These are phyloP conservation scores for Recurvirostra avosetta DNA, from an alignment of 2,113 vertebrate genomes.

Conservation along the genomic window DNA sequence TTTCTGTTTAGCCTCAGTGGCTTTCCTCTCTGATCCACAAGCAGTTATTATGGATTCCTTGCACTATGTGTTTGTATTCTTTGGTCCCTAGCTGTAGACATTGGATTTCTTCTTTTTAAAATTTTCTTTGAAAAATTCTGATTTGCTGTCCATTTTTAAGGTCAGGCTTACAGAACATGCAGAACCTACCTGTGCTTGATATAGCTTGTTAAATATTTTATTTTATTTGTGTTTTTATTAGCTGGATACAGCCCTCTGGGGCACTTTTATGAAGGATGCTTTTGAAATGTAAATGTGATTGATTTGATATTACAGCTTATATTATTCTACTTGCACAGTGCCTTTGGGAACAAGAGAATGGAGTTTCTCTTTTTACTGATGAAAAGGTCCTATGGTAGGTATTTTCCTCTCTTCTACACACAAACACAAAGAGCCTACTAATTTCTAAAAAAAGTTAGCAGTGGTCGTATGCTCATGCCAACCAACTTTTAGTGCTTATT, in stretches of 20 bases:
- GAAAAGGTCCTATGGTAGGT: not conserved
- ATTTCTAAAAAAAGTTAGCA: not conserved
- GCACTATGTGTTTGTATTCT: not conserved
- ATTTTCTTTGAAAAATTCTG: not conserved
- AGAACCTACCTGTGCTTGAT: not conserved
- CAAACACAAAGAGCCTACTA: not conserved
- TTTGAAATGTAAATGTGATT: slow-evolving; percentile 69
- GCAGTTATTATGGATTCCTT: not conserved
- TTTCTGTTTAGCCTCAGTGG: not conserved
- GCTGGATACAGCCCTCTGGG: not conserved
- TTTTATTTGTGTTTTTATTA: slow-evolving; percentile 51
- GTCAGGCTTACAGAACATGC: not conserved
- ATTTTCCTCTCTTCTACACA: not conserved
- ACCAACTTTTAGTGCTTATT: not conserved
- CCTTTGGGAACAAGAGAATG: slow-evolving; percentile 51
- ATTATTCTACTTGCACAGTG: slow-evolving; percentile 47
- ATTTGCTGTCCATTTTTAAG: slow-evolving; percentile 5
- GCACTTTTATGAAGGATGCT: slow-evolving; percentile 4
- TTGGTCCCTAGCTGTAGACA: not conserved
- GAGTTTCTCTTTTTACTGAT: slow-evolving; percentile 38
- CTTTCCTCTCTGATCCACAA: not conserved
- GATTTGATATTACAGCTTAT: slow-evolving; percentile 48
- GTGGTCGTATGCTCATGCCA: not conserved
- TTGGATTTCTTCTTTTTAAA: not conserved
- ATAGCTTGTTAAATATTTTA: slow-evolving; percentile 48